These are phyloP conservation scores for Mesembrinibis cayennensis DNA, from an alignment of 2,113 vertebrate genomes.

Conservation along the genomic window DNA sequence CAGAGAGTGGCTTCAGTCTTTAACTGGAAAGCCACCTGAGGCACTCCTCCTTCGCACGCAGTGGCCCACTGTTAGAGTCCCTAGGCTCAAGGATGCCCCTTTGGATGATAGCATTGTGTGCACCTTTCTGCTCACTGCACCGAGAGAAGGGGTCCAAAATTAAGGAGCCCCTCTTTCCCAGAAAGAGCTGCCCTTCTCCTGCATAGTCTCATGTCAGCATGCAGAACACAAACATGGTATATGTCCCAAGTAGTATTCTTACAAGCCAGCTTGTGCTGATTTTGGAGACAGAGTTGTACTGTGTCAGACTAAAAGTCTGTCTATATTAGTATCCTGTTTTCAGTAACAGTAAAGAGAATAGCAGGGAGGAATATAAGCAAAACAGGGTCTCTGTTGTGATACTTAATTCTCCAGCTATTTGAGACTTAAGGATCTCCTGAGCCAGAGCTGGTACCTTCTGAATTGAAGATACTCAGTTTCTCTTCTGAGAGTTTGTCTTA, in stretches of 20 bases:
- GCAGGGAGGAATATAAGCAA: neutral
- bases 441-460: neutral
- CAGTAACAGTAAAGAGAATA: neutral
- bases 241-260: neutral
- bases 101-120: neutral
- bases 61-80: neutral
- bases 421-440: neutral
- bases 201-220: rapidly evolving
- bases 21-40: neutral
- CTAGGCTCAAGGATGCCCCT: neutral
- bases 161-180: neutral
- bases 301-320: neutral
- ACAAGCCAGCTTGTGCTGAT: neutral
- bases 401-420: neutral
- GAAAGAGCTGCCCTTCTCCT: neutral
- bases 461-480: neutral
- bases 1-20: neutral
- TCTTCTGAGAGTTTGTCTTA: neutral
- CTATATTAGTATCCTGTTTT: neutral
- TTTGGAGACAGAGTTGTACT: neutral
- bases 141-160: neutral
- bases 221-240: neutral
- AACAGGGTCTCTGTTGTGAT: neutral
- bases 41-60: neutral
- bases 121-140: neutral